Evolutionary conservation across 2,888 invertebrate species (phyloP).

Genomic region (Nowickia ferox): DNA sequence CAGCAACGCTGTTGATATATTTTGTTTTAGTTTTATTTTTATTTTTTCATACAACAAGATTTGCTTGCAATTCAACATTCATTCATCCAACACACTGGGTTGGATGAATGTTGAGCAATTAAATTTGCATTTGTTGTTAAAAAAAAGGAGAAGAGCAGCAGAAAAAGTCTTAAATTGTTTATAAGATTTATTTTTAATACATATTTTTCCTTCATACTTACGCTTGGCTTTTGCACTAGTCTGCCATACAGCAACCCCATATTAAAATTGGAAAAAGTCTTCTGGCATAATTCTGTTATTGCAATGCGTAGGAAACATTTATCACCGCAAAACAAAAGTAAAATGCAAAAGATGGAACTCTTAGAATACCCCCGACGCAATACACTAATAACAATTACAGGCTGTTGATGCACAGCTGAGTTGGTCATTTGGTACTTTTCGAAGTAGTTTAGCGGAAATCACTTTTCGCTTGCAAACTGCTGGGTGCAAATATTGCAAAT

Average conservation of each 20-base stretch:
- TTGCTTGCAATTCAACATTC: conserved; percentile 42
- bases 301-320: conserved; percentile 81
- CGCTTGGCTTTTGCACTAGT: conserved; percentile 7
- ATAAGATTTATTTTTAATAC: conserved; percentile 47
- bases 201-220: conserved; percentile 41
- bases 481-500: too few species aligned
- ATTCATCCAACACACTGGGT: conserved; percentile 50
- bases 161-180: conserved; percentile 20
- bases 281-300: conserved; percentile 72
- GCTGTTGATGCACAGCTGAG: neutral
- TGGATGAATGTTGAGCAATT: conserved; percentile 78
- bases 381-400: conserved; percentile 54
- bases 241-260: conserved; percentile 37
- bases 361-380: conserved; percentile 55
- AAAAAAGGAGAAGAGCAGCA: conserved; percentile 30
- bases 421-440: neutral
- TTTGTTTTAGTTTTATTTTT: conserved; percentile 47
- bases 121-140: conserved; percentile 83
- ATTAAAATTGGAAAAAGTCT: conserved; percentile 65
- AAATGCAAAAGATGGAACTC: conserved; percentile 20
- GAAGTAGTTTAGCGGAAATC: neutral
- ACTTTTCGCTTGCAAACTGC: neutral
- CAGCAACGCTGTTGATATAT: conserved; percentile 56
- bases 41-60: conserved; percentile 53
- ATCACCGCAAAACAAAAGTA: conserved; percentile 76